Evolutionary conservation across 2,797 vertebrate genomes (phyloP).

Genomic region (Monodelphis domestica): DNA sequence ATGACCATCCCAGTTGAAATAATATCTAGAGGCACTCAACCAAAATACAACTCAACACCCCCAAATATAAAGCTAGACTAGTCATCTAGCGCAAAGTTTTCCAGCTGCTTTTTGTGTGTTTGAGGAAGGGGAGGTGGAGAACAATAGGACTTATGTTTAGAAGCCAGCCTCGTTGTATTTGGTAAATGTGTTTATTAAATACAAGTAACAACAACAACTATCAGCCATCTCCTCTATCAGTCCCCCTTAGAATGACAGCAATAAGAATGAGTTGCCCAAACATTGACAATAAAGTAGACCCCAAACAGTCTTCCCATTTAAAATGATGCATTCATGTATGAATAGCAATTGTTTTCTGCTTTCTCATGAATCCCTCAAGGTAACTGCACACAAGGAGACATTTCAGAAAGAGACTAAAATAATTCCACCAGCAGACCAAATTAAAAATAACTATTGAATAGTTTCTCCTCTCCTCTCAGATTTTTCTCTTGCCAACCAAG

Average conservation of each 20-base stretch:
- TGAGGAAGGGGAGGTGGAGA: not conserved
- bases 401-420: not conserved
- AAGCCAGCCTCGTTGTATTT: not conserved
- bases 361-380: not conserved
- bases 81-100: not conserved
- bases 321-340: not conserved
- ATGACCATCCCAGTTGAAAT: not conserved
- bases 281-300: not conserved
- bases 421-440: not conserved
- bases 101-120: not conserved
- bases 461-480: not conserved
- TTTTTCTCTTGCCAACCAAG: not conserved
- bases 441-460: slow-evolving; percentile 7
- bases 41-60: not conserved
- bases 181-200: not conserved
- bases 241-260: not conserved
- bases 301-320: not conserved
- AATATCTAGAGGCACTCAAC: not conserved
- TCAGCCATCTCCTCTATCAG: not conserved
- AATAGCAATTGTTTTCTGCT: slow-evolving; percentile 16
- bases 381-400: not conserved
- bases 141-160: not conserved
- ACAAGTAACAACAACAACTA: not conserved
- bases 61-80: not conserved
- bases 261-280: not conserved